Evolutionary conservation across 2,113 vertebrate genomes (phyloP), one percentile per base, ranked within the genome.

Genomic region (Pluvianellus socialis): DNA sequence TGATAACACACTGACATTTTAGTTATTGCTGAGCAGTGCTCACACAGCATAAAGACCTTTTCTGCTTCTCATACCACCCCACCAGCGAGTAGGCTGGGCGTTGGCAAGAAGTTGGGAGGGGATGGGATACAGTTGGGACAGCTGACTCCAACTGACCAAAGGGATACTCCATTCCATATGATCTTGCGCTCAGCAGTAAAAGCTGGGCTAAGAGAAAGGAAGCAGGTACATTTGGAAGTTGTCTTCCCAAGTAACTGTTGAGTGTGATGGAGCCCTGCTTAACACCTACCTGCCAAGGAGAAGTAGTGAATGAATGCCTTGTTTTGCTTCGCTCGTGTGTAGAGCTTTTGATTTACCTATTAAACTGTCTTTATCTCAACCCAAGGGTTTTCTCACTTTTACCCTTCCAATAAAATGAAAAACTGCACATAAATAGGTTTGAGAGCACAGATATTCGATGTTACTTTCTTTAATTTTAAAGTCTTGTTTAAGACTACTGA

Each of bases 181-280:
- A 10, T 14, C 2, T 10, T 16, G 14, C 28, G 13, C 24, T n/a
- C 35, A 73, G 9, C 22, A 33, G 26, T 13, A 22, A 86, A 74
- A 79, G 5, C 14, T 52, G 19, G 30, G 11, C 8, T 19, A n/a
- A 55, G 30, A 70, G 17, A 18, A 50, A 58, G 21, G 14, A 82
- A 83, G 4, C 0, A 1, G 22, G 5, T 3, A 10, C 0, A 1
- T 55, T 65, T 9, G 2, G 38, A 44, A 14, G 3, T 56, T 59
- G 3, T 71, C 35, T 80, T 71, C 16, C 33, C 12, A 79, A 67
- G n/a, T 15, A 8, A 33, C 9, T 5, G 4, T 20, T n/a, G 10
- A 3, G 4, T 4, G 4, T 5, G 8, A 38, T 19, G 7, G 21
- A 56, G 7, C 18, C 21, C 19, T n/a, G 11, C 50, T 84, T 70